Base-by-base conservation (phyloP, 2,888 invertebrate species). In the Lamproptera curius region DNA sequence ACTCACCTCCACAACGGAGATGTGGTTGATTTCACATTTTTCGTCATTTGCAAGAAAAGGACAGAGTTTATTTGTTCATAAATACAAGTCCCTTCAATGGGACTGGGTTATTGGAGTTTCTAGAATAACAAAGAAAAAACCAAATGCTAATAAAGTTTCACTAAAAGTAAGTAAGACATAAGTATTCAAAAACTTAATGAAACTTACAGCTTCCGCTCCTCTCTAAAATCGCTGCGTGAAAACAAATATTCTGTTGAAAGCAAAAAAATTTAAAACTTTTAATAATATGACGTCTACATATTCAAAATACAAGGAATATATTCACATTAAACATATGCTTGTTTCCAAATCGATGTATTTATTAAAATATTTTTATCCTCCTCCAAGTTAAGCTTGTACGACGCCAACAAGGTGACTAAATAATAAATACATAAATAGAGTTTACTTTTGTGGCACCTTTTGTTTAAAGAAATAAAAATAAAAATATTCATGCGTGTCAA, bases 1-100 rank as follows among this genome's bases (percentile, higher is more conserved):
- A 59, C 69, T 58, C 64, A 84, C 85, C 83, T 65, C 81, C 82
- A 84, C 8, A 83, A 48, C 0, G 70, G 62, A 0, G 80, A 73
- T 0, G 70, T 68, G 0, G 78, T 77, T 0, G 67, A 61, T 51
- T 80, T 78, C 0, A 77, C 74, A 20, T 70, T 71, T 28, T 61
- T 66, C 44, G 71, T 62, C 36, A 82, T 61, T 11, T 74, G 66
- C 1, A 73, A 43, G 8, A 84, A 56, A 1, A 82, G 52, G 1
- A 70, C 63, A 0, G 69, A 59, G 49, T 78, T 79, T 8, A 82
- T 72, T 42, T 80, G 75, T 52, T 73, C 68, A 39, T 86, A 86
- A 11, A 83, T 69, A 1, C 67, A 58, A 52, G 73, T 65, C 53
- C 76, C 43, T 67, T 70, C 35, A 67, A 61, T 0, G 63, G 56